A percentile compares a stretch with the other conserved stretches of the same genome.
Conservation (phyloP, 2,888 invertebrate species). For the Dasysyrphus tricinctus region DNA sequence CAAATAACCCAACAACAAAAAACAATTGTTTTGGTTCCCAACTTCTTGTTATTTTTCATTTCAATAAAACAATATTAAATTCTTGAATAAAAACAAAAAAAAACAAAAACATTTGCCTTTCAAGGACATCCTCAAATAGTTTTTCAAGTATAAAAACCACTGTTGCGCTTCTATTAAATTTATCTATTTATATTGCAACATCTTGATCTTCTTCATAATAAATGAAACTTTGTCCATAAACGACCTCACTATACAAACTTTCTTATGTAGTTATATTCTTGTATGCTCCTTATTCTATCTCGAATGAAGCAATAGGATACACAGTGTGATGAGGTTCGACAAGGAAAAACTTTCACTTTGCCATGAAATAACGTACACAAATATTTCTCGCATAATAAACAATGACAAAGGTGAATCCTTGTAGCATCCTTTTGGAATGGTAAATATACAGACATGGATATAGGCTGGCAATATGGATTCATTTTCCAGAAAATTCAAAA, state of each 20-base stretch:
- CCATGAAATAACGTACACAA: conserved; percentile 9
- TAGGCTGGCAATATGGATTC: conserved; percentile 10
- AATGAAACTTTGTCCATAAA: conserved; percentile 46
- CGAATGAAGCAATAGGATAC: neutral
- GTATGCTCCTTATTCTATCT: neutral
- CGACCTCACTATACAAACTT: conserved; percentile 9
- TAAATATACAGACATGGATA: neutral
- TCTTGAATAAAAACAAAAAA: neutral
- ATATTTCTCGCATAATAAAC: conserved; percentile 41
- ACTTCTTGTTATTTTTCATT: too few relatives aligned
- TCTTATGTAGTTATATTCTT: neutral
- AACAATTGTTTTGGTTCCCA: too few relatives aligned
- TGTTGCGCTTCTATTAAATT: conserved; percentile 46
- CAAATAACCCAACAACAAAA: too few relatives aligned
- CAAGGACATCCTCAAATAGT: neutral
- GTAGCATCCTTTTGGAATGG: neutral
- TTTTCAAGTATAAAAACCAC: conserved; percentile 4
- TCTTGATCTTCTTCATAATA: conserved; percentile 24
- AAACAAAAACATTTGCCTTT: neutral
- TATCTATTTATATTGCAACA: conserved; percentile 33
- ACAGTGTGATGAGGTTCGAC: conserved; percentile 19
- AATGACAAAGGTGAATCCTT: conserved; percentile 45
- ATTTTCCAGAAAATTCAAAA: conserved; percentile 47
- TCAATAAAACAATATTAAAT: too few relatives aligned
- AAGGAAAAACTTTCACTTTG: conserved; percentile 39